phyloP scores from a whole-genome alignment of 2,888 invertebrate genomes.

The Agrotis exclamationis region DNA sequence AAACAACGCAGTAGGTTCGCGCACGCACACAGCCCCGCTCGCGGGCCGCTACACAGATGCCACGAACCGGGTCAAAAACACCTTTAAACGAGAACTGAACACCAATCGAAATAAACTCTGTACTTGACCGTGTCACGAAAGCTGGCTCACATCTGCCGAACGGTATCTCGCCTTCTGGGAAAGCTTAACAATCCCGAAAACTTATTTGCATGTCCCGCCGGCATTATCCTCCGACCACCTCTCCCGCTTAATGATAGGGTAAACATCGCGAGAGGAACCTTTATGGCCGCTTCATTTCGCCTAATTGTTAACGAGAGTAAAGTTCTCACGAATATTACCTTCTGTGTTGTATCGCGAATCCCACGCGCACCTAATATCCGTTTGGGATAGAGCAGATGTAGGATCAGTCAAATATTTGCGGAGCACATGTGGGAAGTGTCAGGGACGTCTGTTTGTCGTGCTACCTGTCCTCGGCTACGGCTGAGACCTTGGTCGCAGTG shows the following conservation, averaged over 20 bases:
- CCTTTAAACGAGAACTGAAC: constrained; percentile 88
- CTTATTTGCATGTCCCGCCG: constrained; percentile 88
- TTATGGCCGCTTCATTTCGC: constrained; percentile 86
- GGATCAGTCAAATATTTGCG: constrained; percentile 79
- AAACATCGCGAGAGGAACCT: constrained; percentile 84
- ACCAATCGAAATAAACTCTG: constrained; percentile 87
- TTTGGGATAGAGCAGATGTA: constrained; percentile 82
- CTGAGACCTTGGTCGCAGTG: constrained; percentile 80
- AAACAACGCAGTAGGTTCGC: constrained; percentile 84
- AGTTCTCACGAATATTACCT: constrained; percentile 90
- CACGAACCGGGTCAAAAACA: constrained; percentile 90
- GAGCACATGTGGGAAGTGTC: constrained; percentile 76
- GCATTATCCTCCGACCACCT: constrained; percentile 84
- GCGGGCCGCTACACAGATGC: constrained; percentile 74
- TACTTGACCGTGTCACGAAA: constrained; percentile 89
- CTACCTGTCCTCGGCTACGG: constrained; percentile 75
- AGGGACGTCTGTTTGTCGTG: constrained; percentile 73
- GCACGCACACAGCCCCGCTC: constrained; percentile 77
- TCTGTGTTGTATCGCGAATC: constrained; percentile 84
- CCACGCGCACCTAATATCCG: constrained; percentile 85
- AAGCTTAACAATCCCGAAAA: constrained; percentile 88
- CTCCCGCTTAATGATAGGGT: constrained; percentile 86
- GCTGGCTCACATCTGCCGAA: constrained; percentile 87
- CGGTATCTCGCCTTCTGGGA: constrained; percentile 90
- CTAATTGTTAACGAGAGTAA: constrained; percentile 86